A percentile compares a stretch with the other conserved stretches of the same genome.
These are phyloP conservation scores for Seira sanloemensis DNA, from an alignment of 2,888 invertebrate species.

Conservation along the genomic window DNA sequence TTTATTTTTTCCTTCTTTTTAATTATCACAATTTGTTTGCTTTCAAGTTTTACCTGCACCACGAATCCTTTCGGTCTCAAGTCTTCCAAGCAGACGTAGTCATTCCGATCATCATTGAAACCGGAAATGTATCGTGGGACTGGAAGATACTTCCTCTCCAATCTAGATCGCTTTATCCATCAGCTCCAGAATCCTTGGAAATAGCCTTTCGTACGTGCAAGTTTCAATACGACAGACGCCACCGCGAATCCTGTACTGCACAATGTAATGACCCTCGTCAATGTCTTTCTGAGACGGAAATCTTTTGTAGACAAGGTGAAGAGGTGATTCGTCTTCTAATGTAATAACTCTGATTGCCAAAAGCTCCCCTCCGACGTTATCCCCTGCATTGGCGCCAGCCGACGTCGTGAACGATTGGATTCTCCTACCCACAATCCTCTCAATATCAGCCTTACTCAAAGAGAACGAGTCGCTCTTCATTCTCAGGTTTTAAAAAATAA, in stretches of 20 bases:
- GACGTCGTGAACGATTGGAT: constrained; percentile 28
- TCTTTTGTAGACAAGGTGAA: constrained; percentile 60
- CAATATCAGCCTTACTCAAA: not conserved
- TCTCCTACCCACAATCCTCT: constrained; percentile 26
- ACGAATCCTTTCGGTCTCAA: constrained; percentile 57
- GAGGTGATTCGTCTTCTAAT: not conserved
- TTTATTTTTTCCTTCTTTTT: too few species aligned
- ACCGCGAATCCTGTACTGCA: constrained; percentile 27
- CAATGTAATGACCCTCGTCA: constrained; percentile 15
- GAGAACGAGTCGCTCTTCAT: not conserved
- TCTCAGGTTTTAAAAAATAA: too few species aligned
- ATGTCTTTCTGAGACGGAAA: constrained; percentile 45
- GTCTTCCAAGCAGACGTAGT: constrained; percentile 58
- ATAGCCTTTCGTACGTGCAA: constrained; percentile 44
- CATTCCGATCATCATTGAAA: constrained; percentile 39
- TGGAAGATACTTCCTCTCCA: constrained; percentile 16
- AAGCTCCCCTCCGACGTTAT: constrained; percentile 63
- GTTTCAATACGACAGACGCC: constrained; percentile 56
- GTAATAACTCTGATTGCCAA: constrained; percentile 47
- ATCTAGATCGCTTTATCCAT: not conserved
- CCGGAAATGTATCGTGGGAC: constrained; percentile 36
- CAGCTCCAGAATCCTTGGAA: constrained; percentile 21
- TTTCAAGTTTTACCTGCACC: too few species aligned
- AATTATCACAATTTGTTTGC: too few species aligned
- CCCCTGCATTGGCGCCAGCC: constrained; percentile 50